These are phyloP conservation scores for Phlogophora meticulosa DNA, from an alignment of 2,888 invertebrate genomes.

Conservation along the genomic window DNA sequence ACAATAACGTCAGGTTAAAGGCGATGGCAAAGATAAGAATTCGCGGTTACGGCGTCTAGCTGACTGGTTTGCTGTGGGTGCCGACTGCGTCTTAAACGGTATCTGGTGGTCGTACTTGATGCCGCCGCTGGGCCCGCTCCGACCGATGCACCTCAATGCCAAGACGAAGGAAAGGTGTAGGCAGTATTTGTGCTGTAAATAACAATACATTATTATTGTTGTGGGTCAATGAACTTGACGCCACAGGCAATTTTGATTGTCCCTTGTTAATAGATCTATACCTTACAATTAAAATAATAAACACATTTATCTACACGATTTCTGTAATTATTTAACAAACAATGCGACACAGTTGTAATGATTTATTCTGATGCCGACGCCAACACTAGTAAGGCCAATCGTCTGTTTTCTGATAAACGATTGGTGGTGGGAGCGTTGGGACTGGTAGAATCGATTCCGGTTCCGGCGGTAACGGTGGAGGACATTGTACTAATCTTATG, in stretches of 20 bases:
- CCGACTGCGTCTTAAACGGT: neutral
- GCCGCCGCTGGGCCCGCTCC: too few species aligned
- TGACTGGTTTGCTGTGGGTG: neutral
- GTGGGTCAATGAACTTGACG: neutral
- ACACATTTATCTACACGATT: slow-evolving; percentile 15
- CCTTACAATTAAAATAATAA: slow-evolving; percentile 10
- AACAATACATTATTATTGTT: neutral
- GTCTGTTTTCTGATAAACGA: neutral
- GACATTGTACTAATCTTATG: slow-evolving; percentile 22
- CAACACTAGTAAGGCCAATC: neutral
- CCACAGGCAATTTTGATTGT: neutral
- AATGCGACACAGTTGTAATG: neutral
- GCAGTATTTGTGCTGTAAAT: slow-evolving; percentile 8
- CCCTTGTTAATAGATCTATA: too few species aligned
- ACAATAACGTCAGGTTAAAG: too few species aligned
- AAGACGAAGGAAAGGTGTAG: slow-evolving; percentile 3
- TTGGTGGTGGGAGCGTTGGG: neutral
- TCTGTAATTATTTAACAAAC: slow-evolving; percentile 11
- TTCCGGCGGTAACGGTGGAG: neutral
- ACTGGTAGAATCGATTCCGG: accelerated
- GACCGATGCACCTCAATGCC: neutral
- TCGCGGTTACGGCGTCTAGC: neutral
- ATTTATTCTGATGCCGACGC: slow-evolving; percentile 1
- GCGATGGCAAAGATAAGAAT: too few species aligned
- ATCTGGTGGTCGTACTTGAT: neutral